Evolutionary conservation across 2,888 invertebrate genomes (phyloP), one percentile per base, ranked within the genome.

Genomic region (Hylaea fasciaria): DNA sequence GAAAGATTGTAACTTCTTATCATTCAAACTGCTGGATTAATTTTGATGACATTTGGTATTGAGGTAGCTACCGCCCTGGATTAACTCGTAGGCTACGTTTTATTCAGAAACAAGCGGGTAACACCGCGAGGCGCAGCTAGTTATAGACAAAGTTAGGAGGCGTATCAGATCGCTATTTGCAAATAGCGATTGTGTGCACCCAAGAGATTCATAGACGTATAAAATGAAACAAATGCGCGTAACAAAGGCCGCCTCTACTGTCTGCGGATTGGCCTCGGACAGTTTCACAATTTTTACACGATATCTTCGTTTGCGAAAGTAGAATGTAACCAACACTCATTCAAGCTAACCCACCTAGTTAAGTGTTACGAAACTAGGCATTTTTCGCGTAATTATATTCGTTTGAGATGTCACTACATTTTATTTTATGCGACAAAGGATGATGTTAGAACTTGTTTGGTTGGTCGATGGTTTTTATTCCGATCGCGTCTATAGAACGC

Each of bases 251-350:
- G 71, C 65, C 63, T 66, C 64, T 62, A 69, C 62, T 59, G 59
- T 68, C 71, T 66, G 49, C 46, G 51, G 56, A 52, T 52, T 77
- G 84, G 78, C 87, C 85, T 84, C 79, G 82, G 69, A 67, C 53
- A 69, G 77, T 89, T 89, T 83, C 89, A 82, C 83, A 87, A 89
- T 78, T 83, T 84, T 82, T 79, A 81, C 82, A 81, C 78, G 80
- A 85, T 87, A 83, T 85, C 85, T 86, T 86, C 85, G 81, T 87
- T 88, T 87, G 82, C 87, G 88, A 87, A 89, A 89, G 81, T 67
- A 69, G 70, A 79, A 76, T 75, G 81, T 79, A 84, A 85, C 74
- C 73, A 70, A 73, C 78, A 76, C 77, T 83, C 78, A 78, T 81
- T 81, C 73, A 80, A 78, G 68, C 64, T 70, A 74, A 72, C 68